Conservation (phyloP, 2,888 invertebrate genomes). For the Plagiodera versicolora region DNA sequence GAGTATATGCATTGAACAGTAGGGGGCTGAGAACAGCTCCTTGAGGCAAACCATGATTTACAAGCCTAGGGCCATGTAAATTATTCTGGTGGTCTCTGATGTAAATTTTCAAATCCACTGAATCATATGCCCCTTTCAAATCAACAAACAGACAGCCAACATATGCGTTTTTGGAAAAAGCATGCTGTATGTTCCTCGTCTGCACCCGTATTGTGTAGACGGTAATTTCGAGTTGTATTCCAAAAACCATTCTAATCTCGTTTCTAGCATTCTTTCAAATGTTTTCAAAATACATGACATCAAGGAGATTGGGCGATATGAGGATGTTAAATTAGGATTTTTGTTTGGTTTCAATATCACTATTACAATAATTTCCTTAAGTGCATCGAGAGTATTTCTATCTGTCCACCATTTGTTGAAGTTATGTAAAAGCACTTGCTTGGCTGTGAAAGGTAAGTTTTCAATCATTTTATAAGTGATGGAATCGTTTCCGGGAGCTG, state of each 20-base stretch:
- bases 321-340: background rate
- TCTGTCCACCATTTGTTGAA: background rate
- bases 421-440: background rate
- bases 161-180: background rate
- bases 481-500: conserved; percentile 3
- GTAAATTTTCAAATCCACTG: background rate
- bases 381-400: background rate
- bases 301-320: background rate
- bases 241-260: conserved; percentile 2
- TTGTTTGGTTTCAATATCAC: background rate
- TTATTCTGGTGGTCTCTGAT: background rate
- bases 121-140: background rate
- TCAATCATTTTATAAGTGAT: conserved; percentile 3
- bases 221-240: background rate
- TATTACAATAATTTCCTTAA: conserved; percentile 1
- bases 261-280: background rate
- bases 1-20: background rate
- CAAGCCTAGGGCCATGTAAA: background rate
- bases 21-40: conserved; percentile 2
- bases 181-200: background rate
- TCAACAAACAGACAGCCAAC: background rate
- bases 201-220: background rate
- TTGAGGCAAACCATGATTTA: background rate
- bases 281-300: conserved; percentile 1
- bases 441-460: background rate